Base-by-base conservation (phyloP, 1,140 invertebrate species). In the Marisa cornuarietis region DNA sequence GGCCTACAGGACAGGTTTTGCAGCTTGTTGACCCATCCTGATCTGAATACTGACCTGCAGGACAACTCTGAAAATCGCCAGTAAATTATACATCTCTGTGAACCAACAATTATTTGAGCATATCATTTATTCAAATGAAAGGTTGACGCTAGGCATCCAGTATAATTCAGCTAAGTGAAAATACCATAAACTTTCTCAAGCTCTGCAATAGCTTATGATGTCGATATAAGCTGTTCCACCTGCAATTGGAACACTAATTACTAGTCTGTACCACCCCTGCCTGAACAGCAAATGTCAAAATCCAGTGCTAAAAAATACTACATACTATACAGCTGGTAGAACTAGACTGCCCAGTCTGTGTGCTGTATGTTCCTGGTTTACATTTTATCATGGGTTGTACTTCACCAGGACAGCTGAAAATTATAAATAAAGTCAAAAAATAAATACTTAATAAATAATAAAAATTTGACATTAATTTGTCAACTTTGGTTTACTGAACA, bases 361-460 rank as follows among this genome's bases (percentile, higher is more conserved):
- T 72, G 74, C 83, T 86, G 79, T 83, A 87, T 22, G 76, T 84
- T 63, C 88, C 88, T 14, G 83, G 83, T n/a, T 85, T 62, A 83
- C 87, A 89, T 3, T 78, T 79, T 24, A 61, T 54, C 63, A 82
- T 83, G 1, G 82, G 22, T 26, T 24, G 79, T 52, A 71, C 62
- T 31, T 86, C 87, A 62, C 87, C 88, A 42, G 69, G 31, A 80
- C 88, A 89, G 78, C 88, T 89, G 82, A 24, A 49, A 18, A 71
- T 66, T 14, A 65, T 68, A 69, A 52, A 4, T 69, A 54, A 61
- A 71, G 10, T 71, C 52, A 77, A 62, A 6, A 14, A 58, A 20
- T 52, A 31, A 58, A 24, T 18, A 26, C 26, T 24, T 49, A n/a
- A 51, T 63, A 26, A 73, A 61, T 68, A 58, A 16, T 7, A 42